A percentile compares a stretch with the other conserved stretches of the same genome.
Conservation (phyloP, 1,140 invertebrate species). For the Caerostris darwini region DNA sequence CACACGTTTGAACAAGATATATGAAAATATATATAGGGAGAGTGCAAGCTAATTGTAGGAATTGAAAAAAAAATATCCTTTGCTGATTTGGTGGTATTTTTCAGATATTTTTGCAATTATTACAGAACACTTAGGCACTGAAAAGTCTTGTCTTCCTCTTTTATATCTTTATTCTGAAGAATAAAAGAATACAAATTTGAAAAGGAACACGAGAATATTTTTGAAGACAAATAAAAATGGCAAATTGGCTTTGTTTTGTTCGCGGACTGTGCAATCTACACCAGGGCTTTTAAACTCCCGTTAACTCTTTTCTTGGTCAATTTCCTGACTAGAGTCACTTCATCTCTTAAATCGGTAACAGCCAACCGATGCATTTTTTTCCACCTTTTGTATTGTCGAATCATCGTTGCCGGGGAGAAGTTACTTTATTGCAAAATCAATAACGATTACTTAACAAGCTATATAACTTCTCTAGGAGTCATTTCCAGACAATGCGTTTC, state of each 20-base stretch:
- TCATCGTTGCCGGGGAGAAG: slow-evolving; percentile 32
- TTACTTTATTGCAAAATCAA: slow-evolving; percentile 74
- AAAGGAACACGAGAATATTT: neutral
- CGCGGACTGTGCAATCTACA: neutral
- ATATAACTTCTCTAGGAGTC: slow-evolving; percentile 70
- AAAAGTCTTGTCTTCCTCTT: too few species aligned
- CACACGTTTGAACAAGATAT: too few species aligned
- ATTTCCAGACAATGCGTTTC: slow-evolving; percentile 66
- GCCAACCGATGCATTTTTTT: neutral
- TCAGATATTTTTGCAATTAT: too few species aligned
- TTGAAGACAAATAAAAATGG: neutral
- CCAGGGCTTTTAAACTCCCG: neutral
- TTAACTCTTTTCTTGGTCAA: neutral
- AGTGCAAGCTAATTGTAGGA: too few species aligned
- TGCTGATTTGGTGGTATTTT: too few species aligned
- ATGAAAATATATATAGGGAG: too few species aligned
- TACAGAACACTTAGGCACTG: too few species aligned
- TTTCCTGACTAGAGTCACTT: neutral
- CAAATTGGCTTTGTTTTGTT: neutral
- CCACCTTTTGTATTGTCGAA: slow-evolving; percentile 10
- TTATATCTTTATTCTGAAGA: neutral
- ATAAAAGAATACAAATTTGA: neutral
- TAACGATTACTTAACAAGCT: slow-evolving; percentile 76
- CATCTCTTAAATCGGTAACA: neutral
- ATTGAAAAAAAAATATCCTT: too few species aligned